Base-by-base conservation (phyloP, 2,797 vertebrate species). In the Triplophysa bombifrons region DNA sequence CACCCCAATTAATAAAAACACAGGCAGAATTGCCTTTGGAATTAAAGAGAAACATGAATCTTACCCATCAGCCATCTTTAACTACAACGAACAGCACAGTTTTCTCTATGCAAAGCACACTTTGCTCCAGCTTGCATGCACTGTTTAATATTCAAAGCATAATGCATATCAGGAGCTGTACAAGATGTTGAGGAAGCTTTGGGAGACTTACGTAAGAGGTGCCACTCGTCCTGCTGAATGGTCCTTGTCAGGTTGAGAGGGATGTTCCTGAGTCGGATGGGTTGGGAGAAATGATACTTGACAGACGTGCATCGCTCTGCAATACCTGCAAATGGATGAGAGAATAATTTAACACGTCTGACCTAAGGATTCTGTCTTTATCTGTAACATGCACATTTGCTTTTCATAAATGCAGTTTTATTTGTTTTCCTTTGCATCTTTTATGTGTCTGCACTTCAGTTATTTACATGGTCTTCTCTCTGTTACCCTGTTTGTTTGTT, bases 191-290 rank as follows among this genome's bases (percentile, higher is more conserved):
- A 84, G 91, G 86, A 70, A 76, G 55, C 72, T 65, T 72, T 50
- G 70, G 70, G 14, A 27, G 78, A 90, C 93, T 94, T 89, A 96
- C 90, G 92, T 69, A 96, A 89, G 78, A 96, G 93, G 81, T 95
- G 94, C 95, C 95, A 95, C 87, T 96, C 92, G 0, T 96, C 94
- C 89, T 96, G 94, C 51, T 95, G 94, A 80, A 96, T 96, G 74
- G 90, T 94, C 83, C 94, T 94, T 27, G 92, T 95, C 85, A 96
- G 88, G 89, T 95, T 96, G 85, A 96, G 93, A 4, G 93, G 93
- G 86, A 96, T 91, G 89, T 95, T 95, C 86, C 93, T 86, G 82
- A 96, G 88, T 85, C 90, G 87, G 85, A 95, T 93, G 16, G 94
- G 94, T 82, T 96, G 94, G 63, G 95, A 95, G 87, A 96, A 95